Conservation (phyloP, 2,888 invertebrate species). For the Lasioglossum figueresi region DNA sequence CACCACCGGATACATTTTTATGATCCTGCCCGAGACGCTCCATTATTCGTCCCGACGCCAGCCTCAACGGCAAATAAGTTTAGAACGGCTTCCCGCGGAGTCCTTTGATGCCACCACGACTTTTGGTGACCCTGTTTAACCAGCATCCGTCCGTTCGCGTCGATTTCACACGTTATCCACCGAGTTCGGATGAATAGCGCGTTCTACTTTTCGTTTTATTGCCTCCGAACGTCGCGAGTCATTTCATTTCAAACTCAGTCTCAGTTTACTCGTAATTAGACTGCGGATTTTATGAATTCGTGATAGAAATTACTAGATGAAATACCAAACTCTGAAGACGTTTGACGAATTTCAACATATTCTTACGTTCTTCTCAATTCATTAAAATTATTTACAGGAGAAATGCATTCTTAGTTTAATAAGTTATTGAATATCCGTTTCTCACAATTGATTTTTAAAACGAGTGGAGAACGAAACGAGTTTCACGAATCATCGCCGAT, state of each 20-base stretch:
- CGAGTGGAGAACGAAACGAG: neutral
- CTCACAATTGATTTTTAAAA: neutral
- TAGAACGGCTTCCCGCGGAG: neutral
- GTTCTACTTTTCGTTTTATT: neutral
- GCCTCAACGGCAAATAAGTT: neutral
- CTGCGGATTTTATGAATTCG: too few relatives aligned
- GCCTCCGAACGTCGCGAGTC: neutral
- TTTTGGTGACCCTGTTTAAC: neutral
- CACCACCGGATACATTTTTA: constrained; percentile 61
- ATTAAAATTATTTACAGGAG: too few relatives aligned
- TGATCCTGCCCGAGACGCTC: constrained; percentile 27
- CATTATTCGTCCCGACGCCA: constrained; percentile 38
- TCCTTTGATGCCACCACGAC: neutral
- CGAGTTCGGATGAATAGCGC: neutral
- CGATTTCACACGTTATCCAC: neutral
- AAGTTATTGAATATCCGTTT: neutral
- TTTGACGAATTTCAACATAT: too few relatives aligned
- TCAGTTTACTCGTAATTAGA: too few relatives aligned
- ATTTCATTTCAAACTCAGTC: neutral
- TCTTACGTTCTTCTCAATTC: too few relatives aligned
- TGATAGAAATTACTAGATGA: too few relatives aligned
- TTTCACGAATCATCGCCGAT: constrained; percentile 32
- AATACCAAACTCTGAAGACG: too few relatives aligned
- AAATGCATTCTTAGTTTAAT: too few relatives aligned
- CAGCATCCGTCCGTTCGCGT: neutral